phyloP scores from a whole-genome alignment of 92 coral and sea anemone species.

The Hydrozoanthus gracilis region DNA sequence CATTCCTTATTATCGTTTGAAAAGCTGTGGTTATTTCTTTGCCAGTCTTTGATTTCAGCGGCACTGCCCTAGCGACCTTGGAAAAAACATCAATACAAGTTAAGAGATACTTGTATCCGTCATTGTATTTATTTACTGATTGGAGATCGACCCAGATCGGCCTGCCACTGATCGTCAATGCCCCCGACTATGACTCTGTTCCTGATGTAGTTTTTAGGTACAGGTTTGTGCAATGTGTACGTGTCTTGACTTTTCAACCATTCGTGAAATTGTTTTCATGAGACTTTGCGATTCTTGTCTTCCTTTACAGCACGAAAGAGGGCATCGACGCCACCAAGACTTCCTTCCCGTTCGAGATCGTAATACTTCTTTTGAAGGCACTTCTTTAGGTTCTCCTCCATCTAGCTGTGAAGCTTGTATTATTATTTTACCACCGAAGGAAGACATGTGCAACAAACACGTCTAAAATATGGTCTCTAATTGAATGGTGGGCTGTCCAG shows the following conservation, averaged over 20 bases:
- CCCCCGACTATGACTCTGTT: constrained; percentile 46
- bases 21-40: not conserved
- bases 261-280: not conserved
- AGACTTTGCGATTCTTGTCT: not conserved
- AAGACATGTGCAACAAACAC: not conserved
- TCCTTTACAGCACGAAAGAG: not conserved
- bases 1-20: not conserved
- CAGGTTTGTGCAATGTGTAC: constrained; percentile 48
- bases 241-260: not conserved
- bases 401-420: not conserved
- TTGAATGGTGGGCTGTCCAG: not conserved
- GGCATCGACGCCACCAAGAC: not conserved
- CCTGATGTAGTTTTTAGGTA: not conserved
- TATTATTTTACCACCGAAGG: not conserved
- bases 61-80: not conserved
- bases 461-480: not conserved
- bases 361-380: not conserved
- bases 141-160: constrained; percentile 49
- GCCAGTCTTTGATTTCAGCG: not conserved
- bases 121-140: constrained; percentile 46
- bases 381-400: not conserved
- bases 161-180: constrained; percentile 46
- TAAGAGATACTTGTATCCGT: constrained; percentile 38
- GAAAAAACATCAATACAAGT: constrained; percentile 17
- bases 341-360: not conserved